These are phyloP conservation scores for Ailuropoda melanoleuca DNA, from an alignment of 2,113 vertebrate species.

Conservation along the genomic window DNA sequence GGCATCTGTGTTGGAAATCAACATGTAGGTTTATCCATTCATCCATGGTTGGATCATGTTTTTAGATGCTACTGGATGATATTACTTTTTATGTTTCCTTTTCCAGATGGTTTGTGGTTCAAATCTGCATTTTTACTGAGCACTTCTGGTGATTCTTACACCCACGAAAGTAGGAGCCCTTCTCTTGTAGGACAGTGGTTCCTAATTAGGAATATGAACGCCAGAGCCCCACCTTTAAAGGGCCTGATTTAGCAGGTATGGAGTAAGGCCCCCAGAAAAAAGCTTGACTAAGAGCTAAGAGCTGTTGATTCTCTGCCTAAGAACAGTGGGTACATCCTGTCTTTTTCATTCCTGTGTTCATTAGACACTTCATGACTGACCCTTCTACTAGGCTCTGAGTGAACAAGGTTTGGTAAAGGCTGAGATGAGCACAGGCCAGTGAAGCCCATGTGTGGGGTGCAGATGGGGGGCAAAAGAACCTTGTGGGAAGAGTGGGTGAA, in stretches of 20 bases:
- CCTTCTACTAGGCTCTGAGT: neutral
- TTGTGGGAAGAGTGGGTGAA: neutral
- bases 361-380: neutral
- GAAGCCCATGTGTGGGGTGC: neutral
- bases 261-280: neutral
- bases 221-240: neutral
- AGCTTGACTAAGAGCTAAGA: neutral
- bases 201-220: neutral
- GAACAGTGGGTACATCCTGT: neutral
- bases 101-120: neutral
- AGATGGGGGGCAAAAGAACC: neutral
- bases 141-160: neutral
- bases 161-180: neutral
- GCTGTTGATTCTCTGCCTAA: neutral
- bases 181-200: neutral
- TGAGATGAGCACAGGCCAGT: neutral
- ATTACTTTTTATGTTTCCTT: neutral
- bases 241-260: neutral
- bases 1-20: neutral
- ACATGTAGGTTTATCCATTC: neutral
- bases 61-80: neutral
- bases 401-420: neutral
- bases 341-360: neutral
- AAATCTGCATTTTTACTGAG: neutral
- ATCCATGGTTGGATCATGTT: neutral